Base-by-base conservation (phyloP, 2,797 vertebrate species). In the Lutra lutra region DNA sequence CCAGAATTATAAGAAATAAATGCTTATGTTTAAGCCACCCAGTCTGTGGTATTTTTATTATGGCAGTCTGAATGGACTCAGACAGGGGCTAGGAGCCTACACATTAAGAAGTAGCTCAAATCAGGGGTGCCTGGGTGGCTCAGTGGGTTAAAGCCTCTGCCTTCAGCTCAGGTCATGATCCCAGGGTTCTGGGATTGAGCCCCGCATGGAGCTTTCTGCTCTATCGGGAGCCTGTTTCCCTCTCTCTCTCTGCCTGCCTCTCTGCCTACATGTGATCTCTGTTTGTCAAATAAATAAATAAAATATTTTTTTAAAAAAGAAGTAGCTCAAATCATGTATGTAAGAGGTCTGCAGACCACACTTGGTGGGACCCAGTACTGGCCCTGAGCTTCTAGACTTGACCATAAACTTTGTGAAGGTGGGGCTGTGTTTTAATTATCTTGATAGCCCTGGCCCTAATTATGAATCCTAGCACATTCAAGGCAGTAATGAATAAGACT, bases 71-170 rank as follows among this genome's bases (percentile, higher is more conserved):
- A 62, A 56, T 20, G 7, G n/a, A 86, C 35, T 82, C 20, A 56
- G 46, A 82, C 2, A 72, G 43, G 10, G 0, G 0, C 25, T 29
- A 3, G 13, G 54, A 58, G 11, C 3, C 12, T 21, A 2, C 7
- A 2, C 10, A 0, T 11, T 18, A 29, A 35, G 56, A 89, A 75
- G 35, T 13, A 70, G 32, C 23, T 66, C 29, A 4, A 23, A 7
- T 35, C 18, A n/a, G 46, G 13, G 46, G 13, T 2, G 13, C 46
- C 46, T 48, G 46, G 46, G 46, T 48, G 46, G 46, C 46, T 48
- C 46, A 3, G 46, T 48, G 46, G 46, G 46, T 48, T 48, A 48
- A 48, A 48, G 46, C 13, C 46, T 48, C 46, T 48, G 12, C 46
- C 46, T 48, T 48, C 46, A 13, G 46, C 13, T 48, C 46, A 48